Conservation (phyloP, 2,113 vertebrate genomes). For the Pseudonaja textilis region DNA sequence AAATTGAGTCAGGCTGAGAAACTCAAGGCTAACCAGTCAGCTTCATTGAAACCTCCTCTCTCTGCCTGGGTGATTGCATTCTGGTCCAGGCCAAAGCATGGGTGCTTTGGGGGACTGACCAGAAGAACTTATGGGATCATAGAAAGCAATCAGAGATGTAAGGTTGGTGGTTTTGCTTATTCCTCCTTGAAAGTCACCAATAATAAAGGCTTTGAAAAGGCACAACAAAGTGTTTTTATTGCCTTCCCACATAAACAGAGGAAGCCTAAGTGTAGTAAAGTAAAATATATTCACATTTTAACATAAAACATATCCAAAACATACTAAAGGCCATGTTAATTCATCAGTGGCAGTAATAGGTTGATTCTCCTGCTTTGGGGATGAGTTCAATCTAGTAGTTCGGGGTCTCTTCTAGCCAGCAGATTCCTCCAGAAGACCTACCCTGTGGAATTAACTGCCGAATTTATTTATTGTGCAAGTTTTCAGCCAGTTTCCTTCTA, state of each 20-base stretch:
- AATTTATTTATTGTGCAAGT: constrained; percentile 11
- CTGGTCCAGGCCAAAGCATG: background rate
- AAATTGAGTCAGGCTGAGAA: background rate
- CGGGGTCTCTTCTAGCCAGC: background rate
- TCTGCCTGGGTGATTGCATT: background rate
- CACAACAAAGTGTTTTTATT: background rate
- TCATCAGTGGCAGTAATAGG: background rate
- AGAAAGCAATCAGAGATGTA: background rate
- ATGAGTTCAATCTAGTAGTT: background rate
- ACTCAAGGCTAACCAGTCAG: background rate
- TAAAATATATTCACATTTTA: background rate
- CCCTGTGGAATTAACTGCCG: background rate
- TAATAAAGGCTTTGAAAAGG: background rate
- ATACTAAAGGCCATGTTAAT: background rate
- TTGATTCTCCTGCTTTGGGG: background rate
- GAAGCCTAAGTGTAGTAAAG: background rate
- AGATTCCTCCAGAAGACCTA: background rate
- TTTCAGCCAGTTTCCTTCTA: background rate
- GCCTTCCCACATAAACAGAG: background rate
- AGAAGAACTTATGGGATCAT: background rate
- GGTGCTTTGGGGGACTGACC: background rate
- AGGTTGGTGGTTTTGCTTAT: background rate
- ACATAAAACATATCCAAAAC: background rate
- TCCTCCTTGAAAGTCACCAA: background rate
- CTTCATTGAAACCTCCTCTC: background rate